Evolutionary conservation across 2,888 invertebrate species (phyloP).

Genomic region (Cyclophora albipunctata): DNA sequence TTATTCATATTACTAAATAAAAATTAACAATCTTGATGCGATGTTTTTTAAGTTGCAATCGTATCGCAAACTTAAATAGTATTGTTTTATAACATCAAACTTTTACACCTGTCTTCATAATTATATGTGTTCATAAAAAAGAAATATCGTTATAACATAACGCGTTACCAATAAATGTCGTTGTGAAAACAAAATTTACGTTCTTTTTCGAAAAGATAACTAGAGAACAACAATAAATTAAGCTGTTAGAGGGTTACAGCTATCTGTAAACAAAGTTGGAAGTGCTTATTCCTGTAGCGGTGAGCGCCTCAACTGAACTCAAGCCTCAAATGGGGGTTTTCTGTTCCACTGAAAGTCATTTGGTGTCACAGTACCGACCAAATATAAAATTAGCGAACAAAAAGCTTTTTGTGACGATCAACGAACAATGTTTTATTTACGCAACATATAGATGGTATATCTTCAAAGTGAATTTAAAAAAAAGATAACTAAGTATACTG

Average conservation of each 20-base stretch:
- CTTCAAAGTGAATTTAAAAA: not conserved
- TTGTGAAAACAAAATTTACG: not conserved
- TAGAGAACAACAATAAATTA: conserved; percentile 29
- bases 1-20: no score
- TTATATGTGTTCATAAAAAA: no score
- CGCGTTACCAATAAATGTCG: conserved; percentile 5
- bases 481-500: no score
- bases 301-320: conserved; percentile 31
- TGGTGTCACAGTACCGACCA: not conserved
- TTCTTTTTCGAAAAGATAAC: not conserved
- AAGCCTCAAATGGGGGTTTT: conserved; percentile 21
- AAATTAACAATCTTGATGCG: no score
- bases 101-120: no score
- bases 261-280: conserved; percentile 41
- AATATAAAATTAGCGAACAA: not conserved
- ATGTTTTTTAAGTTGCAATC: no score
- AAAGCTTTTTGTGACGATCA: not conserved
- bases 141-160: no score
- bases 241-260: conserved; percentile 34
- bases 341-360: conserved; percentile 7
- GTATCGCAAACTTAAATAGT: no score
- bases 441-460: not conserved
- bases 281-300: conserved; percentile 60
- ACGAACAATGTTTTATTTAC: not conserved
- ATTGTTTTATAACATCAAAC: no score